A percentile compares a stretch with the other conserved stretches of the same genome.
phyloP scores from a whole-genome alignment of 1,140 invertebrate species.

The Drosophila guanche region DNA sequence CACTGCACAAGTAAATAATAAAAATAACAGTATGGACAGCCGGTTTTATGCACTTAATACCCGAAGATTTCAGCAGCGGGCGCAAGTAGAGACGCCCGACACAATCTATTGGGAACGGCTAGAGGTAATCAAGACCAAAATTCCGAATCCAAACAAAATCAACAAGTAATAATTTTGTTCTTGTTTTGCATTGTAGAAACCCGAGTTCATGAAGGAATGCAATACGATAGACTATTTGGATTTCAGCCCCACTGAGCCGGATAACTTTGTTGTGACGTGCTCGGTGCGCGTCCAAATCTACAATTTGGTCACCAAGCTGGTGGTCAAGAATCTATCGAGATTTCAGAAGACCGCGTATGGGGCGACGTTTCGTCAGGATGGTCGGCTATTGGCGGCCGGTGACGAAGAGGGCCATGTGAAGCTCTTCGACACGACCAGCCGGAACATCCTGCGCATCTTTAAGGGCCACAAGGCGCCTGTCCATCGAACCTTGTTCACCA shows the following conservation, averaged over 20 bases:
- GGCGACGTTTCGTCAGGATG: constrained; percentile 93
- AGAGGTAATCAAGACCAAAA: constrained; percentile 86
- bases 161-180: background rate
- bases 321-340: constrained; percentile 92
- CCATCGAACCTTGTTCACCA: constrained; percentile 93
- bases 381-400: constrained; percentile 92
- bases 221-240: constrained; percentile 95
- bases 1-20: too few species aligned
- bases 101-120: constrained; percentile 93
- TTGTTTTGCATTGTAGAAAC: constrained; percentile 86
- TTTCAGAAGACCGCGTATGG: constrained; percentile 95
- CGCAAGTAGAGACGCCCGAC: constrained; percentile 89
- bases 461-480: constrained; percentile 86
- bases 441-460: constrained; percentile 89
- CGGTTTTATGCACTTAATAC: constrained; percentile 90
- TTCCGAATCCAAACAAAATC: background rate
- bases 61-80: constrained; percentile 88
- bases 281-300: constrained; percentile 96
- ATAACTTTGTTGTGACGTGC: constrained; percentile 95
- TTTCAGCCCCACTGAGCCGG: constrained; percentile 93
- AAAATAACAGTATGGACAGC: constrained; percentile 77
- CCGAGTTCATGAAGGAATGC: constrained; percentile 95
- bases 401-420: constrained; percentile 94
- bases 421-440: constrained; percentile 94
- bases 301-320: constrained; percentile 93